Base-by-base conservation (phyloP, 1,140 invertebrate species). In the Trachelipus rathkii region DNA sequence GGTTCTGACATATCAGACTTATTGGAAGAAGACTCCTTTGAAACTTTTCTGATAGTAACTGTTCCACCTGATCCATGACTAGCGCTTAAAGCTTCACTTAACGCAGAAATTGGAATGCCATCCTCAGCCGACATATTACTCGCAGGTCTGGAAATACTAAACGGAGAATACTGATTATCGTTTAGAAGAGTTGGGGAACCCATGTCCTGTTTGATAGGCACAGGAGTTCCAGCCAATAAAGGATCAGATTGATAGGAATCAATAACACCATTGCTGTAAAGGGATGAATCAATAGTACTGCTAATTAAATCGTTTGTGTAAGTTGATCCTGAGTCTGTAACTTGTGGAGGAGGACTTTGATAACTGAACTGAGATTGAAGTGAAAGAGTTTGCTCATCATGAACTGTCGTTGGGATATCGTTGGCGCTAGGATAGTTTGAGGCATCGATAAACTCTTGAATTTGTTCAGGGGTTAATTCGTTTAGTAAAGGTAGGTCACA, bases 51-150 rank as follows among this genome's bases (percentile, higher is more conserved):
- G 45, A 81, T 81, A 45, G 79, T 81, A 13, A 81, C 79, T 0
- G 79, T 81, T 11, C 79, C 79, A 0, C 79, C 79, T 10, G 79
- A 78, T 2, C 77, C 77, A 45, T 81, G 79, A 60, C 79, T 73
- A n/a, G 77, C 77, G 43, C 75, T 81, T 9, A 81, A 53, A 24
- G 77, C 74, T 71, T 81, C 73, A 53, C 77, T 81, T 43, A 77
- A 68, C 24, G 75, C 50, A 15, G 50, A 60, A 60, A 60, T 60
- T 1, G 50, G 50, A 19, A 60, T 60, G 11, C 50, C 50, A 60
- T 60, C 50, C 8, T 60, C 50, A 3, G 8, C 50, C 2, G 50
- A 60, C 11, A 60, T 15, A 60, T 60, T 60, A 60, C 50, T 60
- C 1, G 50, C 50, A 13, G 50, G 50, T 13, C 50, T 60, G 4